Evolutionary conservation across 2,113 vertebrate species (phyloP).

Genomic region (Lethenteron camtschaticum): DNA sequence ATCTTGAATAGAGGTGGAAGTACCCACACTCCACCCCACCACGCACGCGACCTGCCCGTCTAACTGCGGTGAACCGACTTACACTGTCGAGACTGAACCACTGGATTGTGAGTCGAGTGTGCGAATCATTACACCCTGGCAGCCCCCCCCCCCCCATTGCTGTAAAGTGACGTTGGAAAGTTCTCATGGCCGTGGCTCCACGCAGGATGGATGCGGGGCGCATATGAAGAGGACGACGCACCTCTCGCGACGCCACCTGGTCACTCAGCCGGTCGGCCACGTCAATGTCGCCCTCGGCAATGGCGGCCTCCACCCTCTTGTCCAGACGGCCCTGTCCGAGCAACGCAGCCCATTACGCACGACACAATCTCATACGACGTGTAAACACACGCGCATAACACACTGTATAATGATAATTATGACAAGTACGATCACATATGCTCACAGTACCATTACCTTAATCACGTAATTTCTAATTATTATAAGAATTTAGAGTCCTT

Average conservation of each 20-base stretch:
- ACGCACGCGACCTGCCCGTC: background rate
- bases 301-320: background rate
- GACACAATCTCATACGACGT: too few relatives aligned
- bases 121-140: background rate
- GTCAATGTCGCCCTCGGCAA: background rate
- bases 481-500: too few relatives aligned
- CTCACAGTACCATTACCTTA: too few relatives aligned
- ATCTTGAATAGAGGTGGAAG: too few relatives aligned
- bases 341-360: background rate
- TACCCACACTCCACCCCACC: too few relatives aligned
- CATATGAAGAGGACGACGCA: background rate
- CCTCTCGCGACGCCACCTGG: background rate
- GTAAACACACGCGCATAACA: too few relatives aligned
- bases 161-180: background rate
- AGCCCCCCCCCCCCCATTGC: background rate
- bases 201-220: background rate
- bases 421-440: too few relatives aligned
- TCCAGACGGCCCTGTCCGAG: background rate
- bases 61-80: background rate
- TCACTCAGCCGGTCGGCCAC: background rate
- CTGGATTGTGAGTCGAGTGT: background rate
- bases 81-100: background rate
- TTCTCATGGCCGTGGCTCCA: background rate
- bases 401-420: too few relatives aligned
- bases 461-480: too few relatives aligned